phyloP scores from a whole-genome alignment of 2,797 vertebrate species.

The Sitta carolinensis region DNA sequence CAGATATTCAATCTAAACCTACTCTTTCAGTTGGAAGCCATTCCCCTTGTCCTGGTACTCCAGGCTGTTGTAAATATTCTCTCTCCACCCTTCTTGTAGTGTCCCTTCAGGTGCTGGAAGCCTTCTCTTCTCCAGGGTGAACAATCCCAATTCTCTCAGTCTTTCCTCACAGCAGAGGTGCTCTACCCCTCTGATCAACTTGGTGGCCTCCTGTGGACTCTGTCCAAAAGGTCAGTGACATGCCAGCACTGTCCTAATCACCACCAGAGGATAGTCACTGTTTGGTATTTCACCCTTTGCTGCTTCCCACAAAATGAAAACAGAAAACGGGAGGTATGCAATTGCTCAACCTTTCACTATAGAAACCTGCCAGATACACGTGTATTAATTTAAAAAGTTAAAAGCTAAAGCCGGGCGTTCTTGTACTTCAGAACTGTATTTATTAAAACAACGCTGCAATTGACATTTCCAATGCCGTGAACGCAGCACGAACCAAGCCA shows the following conservation, averaged over 20 bases:
- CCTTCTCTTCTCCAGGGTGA: neutral
- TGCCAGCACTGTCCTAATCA: neutral
- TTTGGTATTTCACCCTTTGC: neutral
- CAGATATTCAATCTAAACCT: neutral
- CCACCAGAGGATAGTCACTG: neutral
- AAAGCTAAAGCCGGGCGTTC: neutral
- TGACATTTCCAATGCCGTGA: neutral
- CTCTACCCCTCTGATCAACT: neutral
- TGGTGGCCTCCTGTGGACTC: neutral
- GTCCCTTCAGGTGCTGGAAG: neutral
- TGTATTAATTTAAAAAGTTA: neutral
- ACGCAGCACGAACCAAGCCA: neutral
- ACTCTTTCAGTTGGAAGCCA: neutral
- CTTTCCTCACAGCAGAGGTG: neutral
- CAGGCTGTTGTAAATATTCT: neutral
- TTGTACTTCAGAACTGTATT: neutral
- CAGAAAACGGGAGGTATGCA: neutral
- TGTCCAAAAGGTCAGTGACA: fast-evolving
- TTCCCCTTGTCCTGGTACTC: neutral
- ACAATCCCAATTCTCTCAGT: neutral
- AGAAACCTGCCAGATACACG: neutral
- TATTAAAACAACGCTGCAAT: neutral
- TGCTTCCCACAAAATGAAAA: neutral
- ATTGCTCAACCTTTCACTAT: neutral
- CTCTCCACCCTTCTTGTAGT: neutral